Evolutionary conservation across 2,113 vertebrate species (phyloP), one percentile per base, ranked within the genome.

Genomic region (Azemiops feae): DNA sequence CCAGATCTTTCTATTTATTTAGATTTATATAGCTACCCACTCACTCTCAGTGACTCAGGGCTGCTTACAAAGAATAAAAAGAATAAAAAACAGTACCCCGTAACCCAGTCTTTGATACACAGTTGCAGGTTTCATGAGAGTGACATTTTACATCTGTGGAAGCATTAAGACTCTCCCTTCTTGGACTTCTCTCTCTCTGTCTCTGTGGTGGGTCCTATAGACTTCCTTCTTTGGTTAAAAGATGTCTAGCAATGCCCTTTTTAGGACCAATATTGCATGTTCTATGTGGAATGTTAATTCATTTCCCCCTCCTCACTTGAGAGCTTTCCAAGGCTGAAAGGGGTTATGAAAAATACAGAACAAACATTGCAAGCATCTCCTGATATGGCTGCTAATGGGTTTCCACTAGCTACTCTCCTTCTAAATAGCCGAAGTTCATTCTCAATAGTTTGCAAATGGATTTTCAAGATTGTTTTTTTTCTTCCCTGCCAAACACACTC

Each of bases 151-250:
- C 64, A 94, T 93, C 92, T 92, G 87, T 20, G 18, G 1, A 39
- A 3, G 5, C 25, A 89, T 86, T 11, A 12, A 88, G 30, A 91
- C 89, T 30, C 55, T 45, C 53, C 43, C 22, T 85, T 81, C 43
- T 34, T 86, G 7, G 5, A 22, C 8, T 91, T 74, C 81, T 91
- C n/a, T 50, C 93, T 92, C 57, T 91, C 55, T 92, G 58, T 81
- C 74, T 81, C 74, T 90, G 43, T 1, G 90, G 92, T 8, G 90
- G 0, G 93, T n/a, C 47, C 27, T 74, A 0, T 89, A 89, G 91
- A 58, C 43, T 96, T 95, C 96, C 96, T 95, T 97, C 95, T 97
- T 96, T 96, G 96, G 96, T 97, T 95, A 97, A 96, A 87, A 57
- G 23, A 92, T 91, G n/a, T 94, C 87, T 91, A 95, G 92, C 95